These are phyloP conservation scores for Oophaga sylvatica DNA, from an alignment of 2,797 vertebrate species.

Conservation along the genomic window DNA sequence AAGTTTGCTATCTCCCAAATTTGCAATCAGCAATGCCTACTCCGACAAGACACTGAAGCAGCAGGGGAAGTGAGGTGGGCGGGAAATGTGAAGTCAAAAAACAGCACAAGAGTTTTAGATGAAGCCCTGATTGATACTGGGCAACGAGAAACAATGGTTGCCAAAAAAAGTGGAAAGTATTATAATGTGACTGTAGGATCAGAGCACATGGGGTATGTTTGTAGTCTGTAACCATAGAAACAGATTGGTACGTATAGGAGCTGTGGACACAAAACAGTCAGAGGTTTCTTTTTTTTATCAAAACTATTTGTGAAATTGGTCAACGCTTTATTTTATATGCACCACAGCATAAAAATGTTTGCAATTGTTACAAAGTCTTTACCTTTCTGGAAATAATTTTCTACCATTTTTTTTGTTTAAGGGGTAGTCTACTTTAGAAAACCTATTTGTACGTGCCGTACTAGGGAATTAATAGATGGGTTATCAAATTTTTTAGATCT, in stretches of 20 bases:
- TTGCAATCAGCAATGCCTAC: background rate
- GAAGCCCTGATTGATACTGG: no score
- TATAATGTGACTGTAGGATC: background rate
- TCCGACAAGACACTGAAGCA: background rate
- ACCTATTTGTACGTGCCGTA: background rate
- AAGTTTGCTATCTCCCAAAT: no score
- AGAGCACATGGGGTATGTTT: background rate
- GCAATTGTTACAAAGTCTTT: background rate
- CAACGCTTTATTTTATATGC: background rate
- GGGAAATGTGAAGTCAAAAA: background rate
- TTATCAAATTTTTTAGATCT: background rate
- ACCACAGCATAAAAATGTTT: background rate
- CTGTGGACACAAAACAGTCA: background rate
- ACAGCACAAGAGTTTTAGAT: background rate
- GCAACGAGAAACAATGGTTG: background rate
- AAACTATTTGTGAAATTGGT: background rate
- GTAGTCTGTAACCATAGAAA: slow-evolving; percentile 10
- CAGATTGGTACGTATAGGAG: background rate
- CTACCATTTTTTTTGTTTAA: background rate
- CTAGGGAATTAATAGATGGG: background rate
- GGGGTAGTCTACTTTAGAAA: background rate
- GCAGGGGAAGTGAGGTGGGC: background rate
- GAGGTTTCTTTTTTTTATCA: background rate
- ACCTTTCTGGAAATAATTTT: background rate
- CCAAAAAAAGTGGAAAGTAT: background rate